Evolutionary conservation across 92 coral and sea anemone genomes (phyloP).

Genomic region (Ricordea florida): DNA sequence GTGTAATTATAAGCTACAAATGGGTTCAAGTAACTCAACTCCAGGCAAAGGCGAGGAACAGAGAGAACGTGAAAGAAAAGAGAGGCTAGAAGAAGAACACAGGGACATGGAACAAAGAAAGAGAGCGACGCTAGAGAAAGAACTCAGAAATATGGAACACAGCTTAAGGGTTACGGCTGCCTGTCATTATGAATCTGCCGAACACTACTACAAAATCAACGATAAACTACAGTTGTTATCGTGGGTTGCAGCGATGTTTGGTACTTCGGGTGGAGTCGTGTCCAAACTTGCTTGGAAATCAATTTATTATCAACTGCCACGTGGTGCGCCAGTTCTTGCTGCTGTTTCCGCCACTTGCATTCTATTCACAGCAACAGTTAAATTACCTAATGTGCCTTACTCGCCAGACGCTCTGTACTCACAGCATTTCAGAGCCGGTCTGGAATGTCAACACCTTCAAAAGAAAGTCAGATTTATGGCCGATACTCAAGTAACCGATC

Average conservation of each 20-base stretch:
- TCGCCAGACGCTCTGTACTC: conserved; percentile 4
- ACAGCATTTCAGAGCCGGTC: conserved; percentile 15
- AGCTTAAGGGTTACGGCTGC: conserved; percentile 7
- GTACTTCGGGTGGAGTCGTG: neutral
- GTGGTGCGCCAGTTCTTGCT: conserved; percentile 24
- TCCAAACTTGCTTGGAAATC: conserved; percentile 18
- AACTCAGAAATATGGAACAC: neutral
- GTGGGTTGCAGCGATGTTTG: neutral
- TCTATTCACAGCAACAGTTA: conserved; percentile 16
- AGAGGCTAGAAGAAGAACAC: neutral
- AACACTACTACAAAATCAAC: conserved; percentile 2
- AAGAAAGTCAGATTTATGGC: conserved; percentile 1
- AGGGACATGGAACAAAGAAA: conserved; percentile 1
- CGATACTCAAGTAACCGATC: conserved; percentile 27
- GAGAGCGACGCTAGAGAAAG: conserved; percentile 1
- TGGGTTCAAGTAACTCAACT: no score
- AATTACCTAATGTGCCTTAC: conserved; percentile 9
- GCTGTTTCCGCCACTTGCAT: conserved; percentile 15
- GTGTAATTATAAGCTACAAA: no score
- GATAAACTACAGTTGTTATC: conserved; percentile 16
- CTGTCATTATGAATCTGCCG: conserved; percentile 8
- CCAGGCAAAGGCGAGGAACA: no score
- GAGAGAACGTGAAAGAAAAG: no score
- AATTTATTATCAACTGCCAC: neutral
- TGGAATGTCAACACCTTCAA: conserved; percentile 34